Percentiles rank a stretch among this genome's conserved stretches.
Evolutionary conservation across 2,888 invertebrate species (phyloP).

Genomic region (Seira sanloemensis): DNA sequence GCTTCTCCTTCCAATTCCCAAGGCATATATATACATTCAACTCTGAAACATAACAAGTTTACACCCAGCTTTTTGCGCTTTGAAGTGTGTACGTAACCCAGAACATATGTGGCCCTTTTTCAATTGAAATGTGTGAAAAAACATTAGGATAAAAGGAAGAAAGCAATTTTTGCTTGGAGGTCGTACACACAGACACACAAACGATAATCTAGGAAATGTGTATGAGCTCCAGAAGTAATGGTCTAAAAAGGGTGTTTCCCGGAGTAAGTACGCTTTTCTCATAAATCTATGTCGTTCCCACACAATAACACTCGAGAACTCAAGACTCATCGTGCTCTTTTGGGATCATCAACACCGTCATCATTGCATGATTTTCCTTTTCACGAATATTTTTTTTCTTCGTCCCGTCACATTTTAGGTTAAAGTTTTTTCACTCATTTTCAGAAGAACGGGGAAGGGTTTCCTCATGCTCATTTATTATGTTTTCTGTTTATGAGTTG

Average conservation of each 20-base stretch:
- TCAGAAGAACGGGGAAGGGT: background rate
- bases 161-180: conserved; percentile 32
- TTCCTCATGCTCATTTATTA: background rate
- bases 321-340: conserved; percentile 34
- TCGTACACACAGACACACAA: conserved; percentile 37
- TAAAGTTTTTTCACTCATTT: background rate
- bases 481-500: background rate
- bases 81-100: conserved; percentile 45
- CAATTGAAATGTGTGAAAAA: conserved; percentile 69
- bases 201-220: conserved; percentile 48
- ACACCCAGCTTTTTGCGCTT: background rate
- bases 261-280: conserved; percentile 65
- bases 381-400: conserved; percentile 19
- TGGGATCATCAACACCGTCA: conserved; percentile 39
- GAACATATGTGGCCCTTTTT: conserved; percentile 58
- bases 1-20: no score
- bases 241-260: conserved; percentile 67
- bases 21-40: background rate
- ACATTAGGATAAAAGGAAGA: conserved; percentile 51
- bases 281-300: conserved; percentile 73
- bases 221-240: conserved; percentile 61
- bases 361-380: conserved; percentile 43
- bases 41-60: background rate
- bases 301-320: conserved; percentile 62
- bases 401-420: background rate